phyloP scores from a whole-genome alignment of 2,113 vertebrate species.

The Passer montanus region DNA sequence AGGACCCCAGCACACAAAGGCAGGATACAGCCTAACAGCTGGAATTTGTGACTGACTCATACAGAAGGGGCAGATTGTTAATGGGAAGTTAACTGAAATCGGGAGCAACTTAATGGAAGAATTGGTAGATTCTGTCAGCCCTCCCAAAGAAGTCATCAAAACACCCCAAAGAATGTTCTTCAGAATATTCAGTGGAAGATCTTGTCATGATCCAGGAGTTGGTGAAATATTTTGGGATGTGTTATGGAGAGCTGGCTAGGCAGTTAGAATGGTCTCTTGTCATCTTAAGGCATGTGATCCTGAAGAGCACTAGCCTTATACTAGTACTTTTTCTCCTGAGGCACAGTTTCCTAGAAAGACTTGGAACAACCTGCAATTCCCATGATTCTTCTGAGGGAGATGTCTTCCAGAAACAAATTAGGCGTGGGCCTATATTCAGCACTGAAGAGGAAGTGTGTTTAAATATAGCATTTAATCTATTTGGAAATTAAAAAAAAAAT shows the following conservation, averaged over 20 bases:
- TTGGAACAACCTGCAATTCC: conserved; percentile 27
- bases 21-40: not conserved
- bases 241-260: not conserved
- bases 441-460: conserved; percentile 7
- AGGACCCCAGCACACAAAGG: not conserved
- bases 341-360: conserved; percentile 32
- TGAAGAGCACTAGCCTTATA: not conserved
- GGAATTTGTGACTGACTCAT: not conserved
- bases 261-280: not conserved
- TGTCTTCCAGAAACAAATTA: not conserved
- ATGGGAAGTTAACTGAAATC: not conserved
- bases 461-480: conserved; percentile 26
- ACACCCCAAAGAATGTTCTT: not conserved
- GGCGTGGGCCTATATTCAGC: not conserved
- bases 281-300: not conserved
- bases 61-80: not conserved
- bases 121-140: not conserved
- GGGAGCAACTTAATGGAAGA: not conserved
- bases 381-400: not conserved
- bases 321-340: not conserved
- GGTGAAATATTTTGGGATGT: not conserved
- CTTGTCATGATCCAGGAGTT: not conserved
- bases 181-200: not conserved
- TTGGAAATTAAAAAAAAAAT: not conserved
- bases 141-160: not conserved